Evolutionary conservation across 2,797 vertebrate genomes (phyloP), one percentile per base, ranked within the genome.

Genomic region (Anableps anableps): DNA sequence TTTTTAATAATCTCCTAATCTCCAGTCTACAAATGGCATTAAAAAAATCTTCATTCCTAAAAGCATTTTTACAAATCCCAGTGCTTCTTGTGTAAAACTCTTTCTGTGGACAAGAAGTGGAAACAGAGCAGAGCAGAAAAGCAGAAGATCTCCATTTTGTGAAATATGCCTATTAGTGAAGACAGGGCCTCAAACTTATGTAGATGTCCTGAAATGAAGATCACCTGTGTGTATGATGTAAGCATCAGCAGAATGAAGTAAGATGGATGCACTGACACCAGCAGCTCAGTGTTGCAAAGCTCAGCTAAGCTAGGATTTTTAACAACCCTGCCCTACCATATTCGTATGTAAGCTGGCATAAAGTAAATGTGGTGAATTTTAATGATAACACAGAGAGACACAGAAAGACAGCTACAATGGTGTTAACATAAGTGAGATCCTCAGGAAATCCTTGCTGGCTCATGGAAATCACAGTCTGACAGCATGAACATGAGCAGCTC

Each of bases 391-490:
- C 73, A 50, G 48, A 55, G 48, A 74, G 55, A 81, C 55, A 58
- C 73, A 50, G 48, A 55, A 53, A 74, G 55, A 55, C 43, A 41
- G 29, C 19, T 74, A 70, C 76, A 75, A 78, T 78, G 75, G 43
- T 80, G 73, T 81, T 79, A 64, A 80, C 51, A 47, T 11, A 76
- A 72, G 41, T 47, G 53, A 68, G 64, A 70, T 72, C 41, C 72
- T 80, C 47, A 29, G 58, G 51, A 75, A 71, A 80, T 85, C 80
- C 45, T 84, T 41, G 50, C 72, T 13, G 50, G 80, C 76, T 83
- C 41, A 19, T 62, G 72, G 73, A 51, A 68, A 41, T 68, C 36
- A 41, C 36, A 75, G 48, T 82, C 79, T 81, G 77, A 88, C 76
- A 81, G 82, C 21, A 58, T 50, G 53, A 74, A 66, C 36, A 50